These are phyloP conservation scores for Anseranas semipalmata DNA, from an alignment of 2,113 vertebrate species.

Conservation along the genomic window DNA sequence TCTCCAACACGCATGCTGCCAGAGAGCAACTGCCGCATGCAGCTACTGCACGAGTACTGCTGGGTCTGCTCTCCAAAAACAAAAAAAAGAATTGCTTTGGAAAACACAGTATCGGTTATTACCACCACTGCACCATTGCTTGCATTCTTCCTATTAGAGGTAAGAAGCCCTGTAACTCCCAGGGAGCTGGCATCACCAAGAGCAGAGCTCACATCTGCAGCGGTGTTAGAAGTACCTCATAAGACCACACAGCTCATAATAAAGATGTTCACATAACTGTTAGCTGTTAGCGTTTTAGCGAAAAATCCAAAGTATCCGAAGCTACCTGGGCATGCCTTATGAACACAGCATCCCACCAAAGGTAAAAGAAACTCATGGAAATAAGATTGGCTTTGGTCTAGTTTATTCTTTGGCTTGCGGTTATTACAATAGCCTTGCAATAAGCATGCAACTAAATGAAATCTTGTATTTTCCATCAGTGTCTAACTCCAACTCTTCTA, in stretches of 20 bases:
- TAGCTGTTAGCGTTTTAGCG: not conserved
- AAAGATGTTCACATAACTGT: not conserved
- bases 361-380: not conserved
- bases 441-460: rapidly evolving
- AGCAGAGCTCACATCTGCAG: not conserved
- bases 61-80: not conserved
- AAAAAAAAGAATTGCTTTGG: not conserved
- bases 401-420: not conserved
- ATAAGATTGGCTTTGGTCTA: not conserved
- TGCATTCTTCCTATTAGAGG: not conserved
- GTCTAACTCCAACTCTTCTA: not conserved
- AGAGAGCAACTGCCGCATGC: rapidly evolving
- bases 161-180: no score
- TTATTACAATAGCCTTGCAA: not conserved
- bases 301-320: not conserved
- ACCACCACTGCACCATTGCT: not conserved
- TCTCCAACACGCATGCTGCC: not conserved
- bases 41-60: not conserved
- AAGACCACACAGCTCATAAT: rapidly evolving
- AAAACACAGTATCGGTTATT: rapidly evolving
- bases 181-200: not conserved
- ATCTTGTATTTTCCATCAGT: not conserved
- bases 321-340: not conserved
- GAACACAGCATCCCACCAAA: not conserved
- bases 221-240: no score